Evolutionary conservation across 2,797 vertebrate genomes (phyloP).

Genomic region (Pelobates cultripes): DNA sequence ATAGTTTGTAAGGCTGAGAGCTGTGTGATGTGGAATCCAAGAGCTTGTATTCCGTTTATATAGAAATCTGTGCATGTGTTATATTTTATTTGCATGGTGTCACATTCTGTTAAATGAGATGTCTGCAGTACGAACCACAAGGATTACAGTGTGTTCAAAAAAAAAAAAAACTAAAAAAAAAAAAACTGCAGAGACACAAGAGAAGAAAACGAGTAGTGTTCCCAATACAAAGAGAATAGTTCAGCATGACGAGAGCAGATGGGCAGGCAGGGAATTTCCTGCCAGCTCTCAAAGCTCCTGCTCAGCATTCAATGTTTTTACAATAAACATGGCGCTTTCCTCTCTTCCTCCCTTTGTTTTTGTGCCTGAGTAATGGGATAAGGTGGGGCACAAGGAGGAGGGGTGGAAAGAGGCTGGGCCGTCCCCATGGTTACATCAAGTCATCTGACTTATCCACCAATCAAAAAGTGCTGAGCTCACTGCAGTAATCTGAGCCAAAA

Average conservation of each 20-base stretch:
- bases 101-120: not conserved
- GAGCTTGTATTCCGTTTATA: not conserved
- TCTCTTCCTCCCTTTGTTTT: slow-evolving; percentile 23
- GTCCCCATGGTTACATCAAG: slow-evolving; percentile 58
- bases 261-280: slow-evolving; percentile 4
- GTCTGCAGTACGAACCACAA: not conserved
- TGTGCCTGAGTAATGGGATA: slow-evolving; percentile 21
- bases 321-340: slow-evolving; percentile 51
- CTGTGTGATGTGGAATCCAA: too few species aligned
- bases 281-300: not conserved
- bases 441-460: slow-evolving; percentile 74
- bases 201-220: not conserved
- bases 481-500: slow-evolving; percentile 65
- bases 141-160: not conserved
- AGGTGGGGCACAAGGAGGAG: slow-evolving; percentile 19
- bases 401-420: slow-evolving; percentile 42
- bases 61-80: not conserved
- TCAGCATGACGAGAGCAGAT: slow-evolving; percentile 12
- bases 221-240: not conserved
- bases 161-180: not conserved
- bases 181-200: not conserved
- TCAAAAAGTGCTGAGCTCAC: slow-evolving; percentile 70
- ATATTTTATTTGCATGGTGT: not conserved
- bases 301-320: slow-evolving; percentile 45
- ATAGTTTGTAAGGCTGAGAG: too few species aligned